Percentiles rank a stretch among this genome's conserved stretches.
Conservation (phyloP, 2,888 invertebrate genomes). For the Alviniconcha strummeri region DNA sequence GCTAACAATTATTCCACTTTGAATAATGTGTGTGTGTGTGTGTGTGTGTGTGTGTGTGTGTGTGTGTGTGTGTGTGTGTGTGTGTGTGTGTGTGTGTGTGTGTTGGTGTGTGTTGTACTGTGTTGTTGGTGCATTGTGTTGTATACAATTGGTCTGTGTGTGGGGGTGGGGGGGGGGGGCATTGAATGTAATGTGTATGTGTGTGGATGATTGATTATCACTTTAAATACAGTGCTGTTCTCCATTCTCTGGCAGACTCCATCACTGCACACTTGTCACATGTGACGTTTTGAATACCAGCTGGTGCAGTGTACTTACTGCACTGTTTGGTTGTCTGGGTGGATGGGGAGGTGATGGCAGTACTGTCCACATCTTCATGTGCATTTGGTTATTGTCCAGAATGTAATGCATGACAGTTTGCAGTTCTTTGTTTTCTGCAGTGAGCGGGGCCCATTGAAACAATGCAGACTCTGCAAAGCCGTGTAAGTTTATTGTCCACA, state of each 20-base stretch:
- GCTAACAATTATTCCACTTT: no score
- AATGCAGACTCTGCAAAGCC: no score
- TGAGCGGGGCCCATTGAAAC: slow-evolving; percentile 21
- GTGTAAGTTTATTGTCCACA: neutral
- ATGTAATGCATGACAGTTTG: neutral
- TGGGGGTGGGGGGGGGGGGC: neutral
- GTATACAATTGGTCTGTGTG: neutral
- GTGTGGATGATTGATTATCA: neutral
- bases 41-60: neutral
- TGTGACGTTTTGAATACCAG: no score
- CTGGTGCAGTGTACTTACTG: no score
- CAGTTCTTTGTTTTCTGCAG: slow-evolving; percentile 30
- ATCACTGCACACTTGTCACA: no score
- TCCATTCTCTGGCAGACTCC: no score
- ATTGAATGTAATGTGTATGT: neutral
- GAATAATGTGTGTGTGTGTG: neutral
- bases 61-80: slow-evolving; percentile 5
- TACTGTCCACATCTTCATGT: no score
- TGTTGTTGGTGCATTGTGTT: neutral
- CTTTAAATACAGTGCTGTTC: no score
- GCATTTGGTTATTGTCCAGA: neutral
- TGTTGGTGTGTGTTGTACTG: neutral
- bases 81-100: slow-evolving; percentile 7
- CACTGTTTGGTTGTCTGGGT: no score
- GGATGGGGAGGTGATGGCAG: no score